A percentile compares a stretch with the other conserved stretches of the same genome.
Conservation (phyloP, 2,113 vertebrate species). For the Halcyon malimbica region DNA sequence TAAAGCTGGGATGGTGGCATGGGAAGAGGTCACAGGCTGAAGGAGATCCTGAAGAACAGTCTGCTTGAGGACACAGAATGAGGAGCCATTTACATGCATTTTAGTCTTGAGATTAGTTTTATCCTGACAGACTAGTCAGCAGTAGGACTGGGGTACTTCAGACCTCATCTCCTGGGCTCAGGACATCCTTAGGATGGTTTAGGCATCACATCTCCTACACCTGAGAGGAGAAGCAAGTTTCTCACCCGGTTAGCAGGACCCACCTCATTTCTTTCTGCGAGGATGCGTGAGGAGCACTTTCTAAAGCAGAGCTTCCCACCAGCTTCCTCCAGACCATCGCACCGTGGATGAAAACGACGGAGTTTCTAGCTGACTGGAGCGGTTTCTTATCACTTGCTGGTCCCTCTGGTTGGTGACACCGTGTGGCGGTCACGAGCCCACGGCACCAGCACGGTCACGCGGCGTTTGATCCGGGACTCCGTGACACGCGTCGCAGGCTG, state of each 20-base stretch:
- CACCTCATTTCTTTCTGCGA: neutral
- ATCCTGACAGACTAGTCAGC: neutral
- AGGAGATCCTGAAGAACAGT: neutral
- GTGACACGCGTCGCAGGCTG: neutral
- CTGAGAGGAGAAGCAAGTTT: neutral
- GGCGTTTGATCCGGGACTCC: neutral
- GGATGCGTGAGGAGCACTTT: rapidly evolving
- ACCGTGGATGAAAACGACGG: rapidly evolving
- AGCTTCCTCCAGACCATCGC: rapidly evolving
- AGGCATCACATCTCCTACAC: neutral
- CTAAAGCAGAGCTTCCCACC: neutral
- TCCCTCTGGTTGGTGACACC: neutral
- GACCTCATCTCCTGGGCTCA: neutral
- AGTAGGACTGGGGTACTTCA: neutral
- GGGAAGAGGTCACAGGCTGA: neutral
- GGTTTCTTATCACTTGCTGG: neutral
- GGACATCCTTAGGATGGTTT: neutral
- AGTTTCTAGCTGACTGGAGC: rapidly evolving
- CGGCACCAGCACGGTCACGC: rapidly evolving
- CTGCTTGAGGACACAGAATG: rapidly evolving
- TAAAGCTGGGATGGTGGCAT: rapidly evolving
- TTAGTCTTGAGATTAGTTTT: neutral
- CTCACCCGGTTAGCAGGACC: neutral
- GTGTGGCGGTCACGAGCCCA: rapidly evolving
- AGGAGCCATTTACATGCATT: rapidly evolving